Percentiles rank a stretch among this genome's conserved stretches.
phyloP scores from a whole-genome alignment of 2,888 invertebrate species.

The Harpalus rubripes region DNA sequence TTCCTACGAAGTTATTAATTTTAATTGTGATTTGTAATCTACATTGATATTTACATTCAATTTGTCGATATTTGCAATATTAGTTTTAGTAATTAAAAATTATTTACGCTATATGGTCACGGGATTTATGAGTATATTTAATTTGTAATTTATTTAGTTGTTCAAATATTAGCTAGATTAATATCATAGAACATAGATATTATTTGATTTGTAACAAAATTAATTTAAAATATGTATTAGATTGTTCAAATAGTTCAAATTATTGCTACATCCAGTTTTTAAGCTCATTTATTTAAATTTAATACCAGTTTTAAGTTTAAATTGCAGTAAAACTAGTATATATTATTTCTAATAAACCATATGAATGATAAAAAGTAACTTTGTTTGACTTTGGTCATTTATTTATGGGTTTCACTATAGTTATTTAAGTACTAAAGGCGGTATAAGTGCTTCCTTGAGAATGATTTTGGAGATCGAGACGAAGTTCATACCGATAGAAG shows the following conservation, averaged over 20 bases:
- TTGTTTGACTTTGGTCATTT: too few relatives aligned
- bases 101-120: neutral
- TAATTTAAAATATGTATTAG: neutral
- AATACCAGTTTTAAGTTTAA: neutral
- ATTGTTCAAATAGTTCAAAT: neutral
- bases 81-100: conserved; percentile 28
- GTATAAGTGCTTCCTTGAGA: too few relatives aligned
- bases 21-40: conserved; percentile 21
- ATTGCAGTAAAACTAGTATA: neutral
- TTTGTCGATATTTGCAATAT: conserved; percentile 34
- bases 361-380: too few relatives aligned
- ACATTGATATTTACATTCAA: conserved; percentile 36
- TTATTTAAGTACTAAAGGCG: too few relatives aligned
- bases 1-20: conserved; percentile 33
- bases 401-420: too few relatives aligned
- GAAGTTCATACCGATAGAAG: too few relatives aligned
- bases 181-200: neutral
- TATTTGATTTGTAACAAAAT: conserved; percentile 25
- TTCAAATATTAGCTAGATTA: conserved; percentile 29
- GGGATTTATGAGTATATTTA: neutral
- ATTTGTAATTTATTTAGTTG: conserved; percentile 3
- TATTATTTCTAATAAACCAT: too few relatives aligned
- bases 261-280: neutral
- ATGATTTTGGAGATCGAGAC: too few relatives aligned
- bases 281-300: neutral